phyloP scores from a whole-genome alignment of 2,888 invertebrate genomes.

The Rutpela maculata region DNA sequence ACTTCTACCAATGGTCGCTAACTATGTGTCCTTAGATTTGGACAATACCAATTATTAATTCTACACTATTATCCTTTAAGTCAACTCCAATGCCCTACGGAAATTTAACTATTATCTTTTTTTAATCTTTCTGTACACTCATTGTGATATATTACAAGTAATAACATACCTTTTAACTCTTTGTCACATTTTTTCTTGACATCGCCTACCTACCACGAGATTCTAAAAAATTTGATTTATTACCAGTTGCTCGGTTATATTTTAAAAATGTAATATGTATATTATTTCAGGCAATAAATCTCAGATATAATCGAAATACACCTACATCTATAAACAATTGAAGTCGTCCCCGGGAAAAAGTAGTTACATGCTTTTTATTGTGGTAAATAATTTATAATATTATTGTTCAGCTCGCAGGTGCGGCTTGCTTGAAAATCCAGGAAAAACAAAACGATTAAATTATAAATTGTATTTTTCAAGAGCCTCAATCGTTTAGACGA shows the following conservation, averaged over 20 bases:
- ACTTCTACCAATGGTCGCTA: no score
- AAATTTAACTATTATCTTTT: neutral
- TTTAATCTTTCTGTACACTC: neutral
- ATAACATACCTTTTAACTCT: slow-evolving; percentile 20
- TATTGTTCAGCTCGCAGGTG: neutral
- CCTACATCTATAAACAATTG: slow-evolving; percentile 48
- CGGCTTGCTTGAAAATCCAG: neutral
- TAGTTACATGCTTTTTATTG: slow-evolving; percentile 12
- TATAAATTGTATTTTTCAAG: neutral
- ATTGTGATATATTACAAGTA: slow-evolving; percentile 14
- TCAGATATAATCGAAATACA: slow-evolving; percentile 46
- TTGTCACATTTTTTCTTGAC: slow-evolving; percentile 21
- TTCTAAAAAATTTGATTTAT: slow-evolving; percentile 40
- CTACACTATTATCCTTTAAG: neutral
- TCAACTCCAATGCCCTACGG: neutral
- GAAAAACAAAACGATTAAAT: neutral
- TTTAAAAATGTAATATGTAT: slow-evolving; percentile 38
- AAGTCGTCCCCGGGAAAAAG: slow-evolving; percentile 44
- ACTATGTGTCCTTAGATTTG: no score
- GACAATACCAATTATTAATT: no score
- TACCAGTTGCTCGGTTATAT: slow-evolving; percentile 24
- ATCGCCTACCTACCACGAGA: neutral
- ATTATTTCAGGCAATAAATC: slow-evolving; percentile 43
- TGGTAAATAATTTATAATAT: slow-evolving; percentile 25
- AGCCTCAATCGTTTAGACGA: neutral